Percentiles rank a stretch among this genome's conserved stretches.
These are phyloP conservation scores for Synaphobranchus kaupii DNA, from an alignment of 2,797 vertebrate species.

Conservation along the genomic window DNA sequence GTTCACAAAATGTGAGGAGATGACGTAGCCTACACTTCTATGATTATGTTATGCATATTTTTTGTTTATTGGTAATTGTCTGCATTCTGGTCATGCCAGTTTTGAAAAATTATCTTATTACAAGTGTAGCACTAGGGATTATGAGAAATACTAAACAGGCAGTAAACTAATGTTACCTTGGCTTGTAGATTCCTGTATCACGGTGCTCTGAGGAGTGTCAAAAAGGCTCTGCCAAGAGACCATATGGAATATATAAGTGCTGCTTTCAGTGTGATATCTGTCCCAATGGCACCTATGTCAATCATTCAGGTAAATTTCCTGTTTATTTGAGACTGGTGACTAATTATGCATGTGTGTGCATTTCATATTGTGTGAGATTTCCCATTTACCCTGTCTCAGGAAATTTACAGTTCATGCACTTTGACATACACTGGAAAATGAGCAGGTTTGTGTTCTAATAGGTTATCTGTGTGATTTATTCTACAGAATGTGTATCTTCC, in stretches of 20 bases:
- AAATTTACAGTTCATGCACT: no score
- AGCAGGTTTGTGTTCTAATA: background rate
- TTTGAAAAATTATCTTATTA: no score
- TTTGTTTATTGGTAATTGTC: background rate
- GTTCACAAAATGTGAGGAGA: background rate
- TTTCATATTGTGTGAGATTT: no score
- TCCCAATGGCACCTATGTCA: conserved; percentile 41
- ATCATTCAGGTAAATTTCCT: conserved; percentile 55
- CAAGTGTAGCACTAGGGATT: no score
- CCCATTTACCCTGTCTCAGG: no score
- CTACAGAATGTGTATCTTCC: background rate
- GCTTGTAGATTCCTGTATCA: conserved; percentile 63
- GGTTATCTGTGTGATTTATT: background rate
- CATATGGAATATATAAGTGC: conserved; percentile 61
- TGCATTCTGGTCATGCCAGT: background rate
- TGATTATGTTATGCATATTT: background rate
- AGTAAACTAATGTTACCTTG: background rate
- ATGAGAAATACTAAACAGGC: background rate
- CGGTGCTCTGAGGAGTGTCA: conserved; percentile 69
- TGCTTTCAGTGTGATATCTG: conserved; percentile 75
- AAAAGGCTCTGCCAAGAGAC: conserved; percentile 58
- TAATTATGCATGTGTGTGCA: no score
- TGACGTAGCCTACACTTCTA: background rate
- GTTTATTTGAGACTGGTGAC: background rate
- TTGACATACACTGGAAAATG: background rate